A percentile compares a stretch with the other conserved stretches of the same genome.
These are phyloP conservation scores for Chelmon rostratus DNA, from an alignment of 2,797 vertebrate genomes.

Conservation along the genomic window DNA sequence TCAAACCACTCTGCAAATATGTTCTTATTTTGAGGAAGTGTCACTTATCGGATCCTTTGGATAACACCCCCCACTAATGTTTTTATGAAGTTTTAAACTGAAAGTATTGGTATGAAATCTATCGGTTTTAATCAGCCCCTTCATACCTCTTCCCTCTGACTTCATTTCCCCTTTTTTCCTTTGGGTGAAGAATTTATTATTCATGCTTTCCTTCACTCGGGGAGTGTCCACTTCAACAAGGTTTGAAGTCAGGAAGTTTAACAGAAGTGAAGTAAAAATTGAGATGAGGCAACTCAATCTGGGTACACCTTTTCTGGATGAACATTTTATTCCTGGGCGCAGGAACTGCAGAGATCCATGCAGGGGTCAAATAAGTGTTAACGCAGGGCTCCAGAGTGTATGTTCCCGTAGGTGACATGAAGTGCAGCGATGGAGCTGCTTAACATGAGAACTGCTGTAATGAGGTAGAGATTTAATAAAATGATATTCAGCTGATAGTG, in stretches of 20 bases:
- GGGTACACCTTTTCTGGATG: slow-evolving; percentile 38
- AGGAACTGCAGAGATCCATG: slow-evolving; percentile 30
- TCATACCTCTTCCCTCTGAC: slow-evolving; percentile 47
- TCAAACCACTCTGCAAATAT: slow-evolving; percentile 27
- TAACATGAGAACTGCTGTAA: not conserved
- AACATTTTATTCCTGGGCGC: slow-evolving; percentile 43
- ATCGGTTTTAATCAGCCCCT: slow-evolving; percentile 62
- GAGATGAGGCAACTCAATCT: slow-evolving; percentile 61
- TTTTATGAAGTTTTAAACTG: slow-evolving; percentile 50
- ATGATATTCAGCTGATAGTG: not conserved
- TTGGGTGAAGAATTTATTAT: slow-evolving; percentile 73
- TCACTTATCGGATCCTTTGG: slow-evolving; percentile 33
- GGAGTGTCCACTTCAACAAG: slow-evolving; percentile 60
- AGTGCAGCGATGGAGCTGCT: slow-evolving; percentile 7
- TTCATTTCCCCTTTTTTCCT: slow-evolving; percentile 47
- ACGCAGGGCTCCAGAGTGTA: slow-evolving; percentile 7
- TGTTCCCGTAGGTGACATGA: slow-evolving; percentile 12
- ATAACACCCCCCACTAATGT: slow-evolving; percentile 35
- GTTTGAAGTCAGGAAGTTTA: slow-evolving; percentile 72
- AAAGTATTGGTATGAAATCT: slow-evolving; percentile 52
- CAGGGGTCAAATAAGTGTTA: slow-evolving; percentile 43
- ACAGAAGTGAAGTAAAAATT: slow-evolving; percentile 62
- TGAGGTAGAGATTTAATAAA: not conserved
- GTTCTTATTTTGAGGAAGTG: slow-evolving; percentile 47
- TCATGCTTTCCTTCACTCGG: slow-evolving; percentile 59